Conservation (phyloP, 2,888 invertebrate genomes). For the Drosophila hawaiiensis region DNA sequence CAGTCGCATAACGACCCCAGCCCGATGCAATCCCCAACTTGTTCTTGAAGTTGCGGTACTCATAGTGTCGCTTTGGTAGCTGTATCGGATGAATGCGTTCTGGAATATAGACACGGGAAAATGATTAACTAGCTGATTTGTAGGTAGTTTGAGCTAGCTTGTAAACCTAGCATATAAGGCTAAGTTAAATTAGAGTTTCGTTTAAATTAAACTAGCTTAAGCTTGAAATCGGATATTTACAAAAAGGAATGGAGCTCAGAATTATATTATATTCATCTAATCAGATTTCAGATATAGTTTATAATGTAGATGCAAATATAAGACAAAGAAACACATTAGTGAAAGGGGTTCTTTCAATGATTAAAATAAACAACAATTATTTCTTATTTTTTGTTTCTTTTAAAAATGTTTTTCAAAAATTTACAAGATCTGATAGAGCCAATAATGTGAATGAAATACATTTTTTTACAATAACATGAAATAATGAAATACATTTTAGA, state of each 20-base stretch:
- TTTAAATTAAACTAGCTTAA: not conserved
- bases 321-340: not conserved
- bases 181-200: not conserved
- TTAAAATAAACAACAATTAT: not conserved
- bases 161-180: no score
- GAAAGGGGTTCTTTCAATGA: not conserved
- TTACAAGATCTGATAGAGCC: no score
- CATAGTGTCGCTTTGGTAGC: conserved; percentile 83
- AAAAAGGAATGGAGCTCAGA: not conserved
- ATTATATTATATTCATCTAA: not conserved
- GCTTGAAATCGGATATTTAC: not conserved
- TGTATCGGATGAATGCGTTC: conserved; percentile 85
- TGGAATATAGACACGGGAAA: conserved; percentile 47
- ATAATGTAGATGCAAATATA: not conserved
- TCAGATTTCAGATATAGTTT: not conserved
- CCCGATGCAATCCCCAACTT: conserved; percentile 85
- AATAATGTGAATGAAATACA: no score
- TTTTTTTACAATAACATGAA: not conserved
- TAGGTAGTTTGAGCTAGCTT: not conserved
- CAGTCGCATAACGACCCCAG: conserved; percentile 86
- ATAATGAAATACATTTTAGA: not conserved
- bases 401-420: not conserved
- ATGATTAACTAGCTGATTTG: not conserved
- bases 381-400: not conserved
- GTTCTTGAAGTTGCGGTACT: conserved; percentile 82